Conservation (phyloP, 2,113 vertebrate genomes). For the Dipodomys spectabilis region DNA sequence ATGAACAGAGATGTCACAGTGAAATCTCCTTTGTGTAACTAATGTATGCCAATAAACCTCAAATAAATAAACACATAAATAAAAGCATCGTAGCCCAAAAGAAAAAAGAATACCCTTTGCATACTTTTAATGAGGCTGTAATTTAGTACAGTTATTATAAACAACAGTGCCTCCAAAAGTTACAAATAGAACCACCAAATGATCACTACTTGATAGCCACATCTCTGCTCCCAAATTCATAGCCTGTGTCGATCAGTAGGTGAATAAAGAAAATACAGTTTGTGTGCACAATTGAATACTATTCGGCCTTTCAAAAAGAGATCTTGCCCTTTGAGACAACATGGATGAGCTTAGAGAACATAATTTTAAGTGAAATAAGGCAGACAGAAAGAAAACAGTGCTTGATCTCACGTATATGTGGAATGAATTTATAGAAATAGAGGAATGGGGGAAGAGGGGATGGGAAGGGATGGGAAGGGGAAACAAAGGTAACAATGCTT, state of each 20-base stretch:
- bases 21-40: no score
- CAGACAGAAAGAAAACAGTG: not conserved
- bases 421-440: not conserved
- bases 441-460: not conserved
- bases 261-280: not conserved
- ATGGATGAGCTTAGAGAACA: not conserved
- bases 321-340: not conserved
- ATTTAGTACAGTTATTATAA: not conserved
- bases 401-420: not conserved
- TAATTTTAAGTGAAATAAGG: not conserved
- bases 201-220: not conserved
- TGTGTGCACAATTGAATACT: not conserved
- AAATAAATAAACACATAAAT: no score
- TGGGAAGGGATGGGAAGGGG: no score
- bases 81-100: no score
- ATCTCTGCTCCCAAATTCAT: not conserved
- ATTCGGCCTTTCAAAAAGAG: not conserved
- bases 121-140: not conserved
- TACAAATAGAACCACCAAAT: not conserved
- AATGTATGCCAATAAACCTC: no score
- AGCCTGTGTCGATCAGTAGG: not conserved
- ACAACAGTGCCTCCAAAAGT: not conserved
- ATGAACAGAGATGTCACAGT: no score
- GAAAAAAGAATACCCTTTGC: not conserved
- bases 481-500: no score